These are phyloP conservation scores for Nannoperca obscura DNA, from an alignment of 2,797 vertebrate genomes.

Conservation along the genomic window DNA sequence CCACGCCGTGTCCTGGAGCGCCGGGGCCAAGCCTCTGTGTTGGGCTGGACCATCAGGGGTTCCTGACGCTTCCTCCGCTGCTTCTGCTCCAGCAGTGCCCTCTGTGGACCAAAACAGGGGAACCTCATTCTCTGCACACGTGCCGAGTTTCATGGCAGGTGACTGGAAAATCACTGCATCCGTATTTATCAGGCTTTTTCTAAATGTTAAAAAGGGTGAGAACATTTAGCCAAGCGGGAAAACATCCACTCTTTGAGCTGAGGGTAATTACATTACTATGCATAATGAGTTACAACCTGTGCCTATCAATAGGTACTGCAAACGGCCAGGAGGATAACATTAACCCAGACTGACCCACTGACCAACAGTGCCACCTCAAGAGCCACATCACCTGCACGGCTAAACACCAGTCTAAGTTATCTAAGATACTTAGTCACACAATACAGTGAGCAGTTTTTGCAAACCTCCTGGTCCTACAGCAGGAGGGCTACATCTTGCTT, in stretches of 20 bases:
- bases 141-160: background rate
- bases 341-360: background rate
- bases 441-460: background rate
- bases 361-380: background rate
- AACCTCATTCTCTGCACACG: background rate
- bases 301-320: background rate
- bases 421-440: background rate
- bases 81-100: slow-evolving; percentile 94
- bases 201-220: slow-evolving; percentile 3
- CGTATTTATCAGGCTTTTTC: background rate
- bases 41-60: slow-evolving; percentile 94
- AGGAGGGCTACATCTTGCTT: background rate
- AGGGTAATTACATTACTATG: slow-evolving; percentile 29
- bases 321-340: background rate
- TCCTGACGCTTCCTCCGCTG: slow-evolving; percentile 94
- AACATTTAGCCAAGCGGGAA: slow-evolving; percentile 1
- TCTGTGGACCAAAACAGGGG: slow-evolving; percentile 75
- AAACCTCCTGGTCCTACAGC: background rate
- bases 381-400: background rate
- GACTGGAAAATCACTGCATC: background rate
- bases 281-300: slow-evolving; percentile 29
- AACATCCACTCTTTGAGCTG: background rate
- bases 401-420: background rate
- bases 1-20: slow-evolving; percentile 84
- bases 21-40: slow-evolving; percentile 88